Evolutionary conservation across 1,140 invertebrate species (phyloP).

Genomic region (Stegodyphus mimosarum): DNA sequence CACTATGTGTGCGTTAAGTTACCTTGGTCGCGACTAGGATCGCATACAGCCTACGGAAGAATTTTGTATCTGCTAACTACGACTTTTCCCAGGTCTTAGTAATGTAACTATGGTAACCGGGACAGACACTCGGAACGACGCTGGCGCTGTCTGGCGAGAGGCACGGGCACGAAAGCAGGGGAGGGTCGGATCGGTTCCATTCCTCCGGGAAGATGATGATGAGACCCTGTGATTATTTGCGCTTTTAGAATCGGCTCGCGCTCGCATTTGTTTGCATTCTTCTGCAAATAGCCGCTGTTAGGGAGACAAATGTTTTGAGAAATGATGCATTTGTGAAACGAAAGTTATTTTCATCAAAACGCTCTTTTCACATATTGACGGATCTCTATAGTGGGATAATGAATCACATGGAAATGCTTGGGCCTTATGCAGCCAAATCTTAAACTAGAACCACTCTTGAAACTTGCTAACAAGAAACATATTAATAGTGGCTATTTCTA

Average conservation of each 20-base stretch:
- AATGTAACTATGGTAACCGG: constrained; percentile 2
- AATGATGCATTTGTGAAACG: too few species aligned
- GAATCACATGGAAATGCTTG: too few species aligned
- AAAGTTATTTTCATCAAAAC: too few species aligned
- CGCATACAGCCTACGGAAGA: not conserved
- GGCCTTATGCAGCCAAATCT: too few species aligned
- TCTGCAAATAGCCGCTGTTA: too few species aligned
- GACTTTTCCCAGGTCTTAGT: constrained; percentile 9
- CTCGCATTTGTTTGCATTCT: too few species aligned
- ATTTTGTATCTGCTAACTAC: constrained; percentile 1
- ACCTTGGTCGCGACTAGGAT: not conserved
- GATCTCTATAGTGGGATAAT: too few species aligned
- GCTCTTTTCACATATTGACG: too few species aligned
- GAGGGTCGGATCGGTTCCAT: not conserved
- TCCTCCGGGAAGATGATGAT: not conserved
- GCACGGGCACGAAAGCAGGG: not conserved
- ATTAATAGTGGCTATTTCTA: too few species aligned
- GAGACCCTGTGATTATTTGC: not conserved
- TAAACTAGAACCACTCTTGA: too few species aligned
- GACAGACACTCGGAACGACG: not conserved
- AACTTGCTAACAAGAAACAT: too few species aligned
- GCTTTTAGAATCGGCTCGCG: not conserved
- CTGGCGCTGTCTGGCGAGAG: constrained; percentile 7
- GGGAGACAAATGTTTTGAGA: too few species aligned
- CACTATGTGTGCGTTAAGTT: not conserved